A percentile compares a stretch with the other conserved stretches of the same genome.
Evolutionary conservation across 1,140 invertebrate genomes (phyloP).

Genomic region (Leptopilina clavipes): DNA sequence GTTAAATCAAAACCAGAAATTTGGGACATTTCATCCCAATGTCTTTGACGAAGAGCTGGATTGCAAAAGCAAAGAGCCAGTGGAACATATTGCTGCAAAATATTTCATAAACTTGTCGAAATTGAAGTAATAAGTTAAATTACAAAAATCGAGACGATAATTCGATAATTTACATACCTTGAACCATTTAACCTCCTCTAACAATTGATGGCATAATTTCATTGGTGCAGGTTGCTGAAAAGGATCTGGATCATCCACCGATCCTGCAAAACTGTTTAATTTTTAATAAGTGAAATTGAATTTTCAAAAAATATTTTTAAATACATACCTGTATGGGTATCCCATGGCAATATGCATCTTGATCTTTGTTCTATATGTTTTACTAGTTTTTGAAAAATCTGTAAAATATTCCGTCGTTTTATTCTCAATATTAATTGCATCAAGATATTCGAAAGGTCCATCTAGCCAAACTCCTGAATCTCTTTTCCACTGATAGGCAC

Average conservation of each 20-base stretch:
- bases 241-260: constrained; percentile 85
- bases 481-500: constrained; percentile 84
- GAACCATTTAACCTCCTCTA: constrained; percentile 87
- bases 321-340: constrained; percentile 75
- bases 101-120: constrained; percentile 22
- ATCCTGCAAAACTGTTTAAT: constrained; percentile 72
- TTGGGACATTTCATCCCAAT: constrained; percentile 93
- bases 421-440: constrained; percentile 82
- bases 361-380: constrained; percentile 86
- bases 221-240: constrained; percentile 86
- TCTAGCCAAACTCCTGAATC: constrained; percentile 92
- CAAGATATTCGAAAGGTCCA: constrained; percentile 90
- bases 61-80: constrained; percentile 91
- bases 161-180: too few species aligned
- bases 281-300: constrained; percentile 1
- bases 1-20: constrained; percentile 89
- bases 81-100: constrained; percentile 81
- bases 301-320: neutral
- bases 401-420: constrained; percentile 83
- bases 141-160: too few species aligned
- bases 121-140: too few species aligned
- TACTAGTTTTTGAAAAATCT: constrained; percentile 86
- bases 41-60: constrained; percentile 87
- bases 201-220: constrained; percentile 82
- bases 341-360: constrained; percentile 84